phyloP scores from a whole-genome alignment of 2,797 vertebrate genomes.

The Xyrichtys novacula region DNA sequence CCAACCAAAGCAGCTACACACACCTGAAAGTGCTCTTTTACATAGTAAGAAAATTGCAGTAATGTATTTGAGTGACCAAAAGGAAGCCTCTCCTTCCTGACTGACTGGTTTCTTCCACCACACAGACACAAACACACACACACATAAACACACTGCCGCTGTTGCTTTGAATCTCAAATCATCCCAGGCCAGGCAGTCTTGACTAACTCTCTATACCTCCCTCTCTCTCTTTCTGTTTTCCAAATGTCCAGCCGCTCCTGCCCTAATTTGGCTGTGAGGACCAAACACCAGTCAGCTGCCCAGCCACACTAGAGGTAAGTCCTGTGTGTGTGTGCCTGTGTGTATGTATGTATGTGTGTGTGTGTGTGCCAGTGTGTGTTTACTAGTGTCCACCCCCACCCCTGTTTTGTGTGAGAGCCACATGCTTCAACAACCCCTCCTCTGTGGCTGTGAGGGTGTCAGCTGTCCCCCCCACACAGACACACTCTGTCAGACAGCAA shows the following conservation, averaged over 20 bases:
- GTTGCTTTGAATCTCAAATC: constrained; percentile 52
- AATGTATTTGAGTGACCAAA: constrained; percentile 5
- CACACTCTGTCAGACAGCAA: constrained; percentile 7
- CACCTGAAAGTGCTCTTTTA: background rate
- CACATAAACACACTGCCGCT: background rate
- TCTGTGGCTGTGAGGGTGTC: constrained; percentile 34
- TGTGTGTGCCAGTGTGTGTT: background rate
- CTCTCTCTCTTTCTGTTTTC: constrained; percentile 30
- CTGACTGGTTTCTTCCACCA: background rate
- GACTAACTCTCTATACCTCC: constrained; percentile 2
- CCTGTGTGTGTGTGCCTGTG: background rate
- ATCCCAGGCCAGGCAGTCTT: constrained; percentile 9
- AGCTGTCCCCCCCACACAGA: constrained; percentile 1
- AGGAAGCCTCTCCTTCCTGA: constrained; percentile 1
- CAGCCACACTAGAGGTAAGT: constrained; percentile 58
- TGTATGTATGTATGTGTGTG: constrained; percentile 10
- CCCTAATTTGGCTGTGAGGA: constrained; percentile 49
- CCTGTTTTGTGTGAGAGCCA: constrained; percentile 1
- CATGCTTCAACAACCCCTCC: constrained; percentile 23
- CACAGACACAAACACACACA: background rate
- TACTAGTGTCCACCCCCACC: background rate
- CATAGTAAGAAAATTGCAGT: background rate
- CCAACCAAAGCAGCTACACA: background rate
- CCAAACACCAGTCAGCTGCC: constrained; percentile 35
- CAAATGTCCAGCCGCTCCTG: constrained; percentile 42